Percentiles rank a stretch among this genome's conserved stretches.
Evolutionary conservation across 2,797 vertebrate species (phyloP).

Genomic region (Eulemur mongoz): DNA sequence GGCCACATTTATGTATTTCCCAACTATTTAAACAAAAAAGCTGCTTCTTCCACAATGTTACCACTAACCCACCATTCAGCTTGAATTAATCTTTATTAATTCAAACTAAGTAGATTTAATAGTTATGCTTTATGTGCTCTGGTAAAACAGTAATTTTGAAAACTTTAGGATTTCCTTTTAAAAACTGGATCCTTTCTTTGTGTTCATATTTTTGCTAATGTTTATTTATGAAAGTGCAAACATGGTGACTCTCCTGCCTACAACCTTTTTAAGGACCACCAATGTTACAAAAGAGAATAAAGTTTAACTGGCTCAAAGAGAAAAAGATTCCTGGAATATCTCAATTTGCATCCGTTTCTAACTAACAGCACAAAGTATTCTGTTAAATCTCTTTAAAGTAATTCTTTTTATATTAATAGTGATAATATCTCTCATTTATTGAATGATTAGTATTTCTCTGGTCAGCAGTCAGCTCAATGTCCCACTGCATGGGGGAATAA

Average conservation of each 20-base stretch:
- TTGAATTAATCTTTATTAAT: slow-evolving; percentile 39
- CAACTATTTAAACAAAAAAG: slow-evolving; percentile 30
- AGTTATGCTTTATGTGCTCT: neutral
- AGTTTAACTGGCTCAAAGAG: slow-evolving; percentile 11
- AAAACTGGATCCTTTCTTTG: neutral
- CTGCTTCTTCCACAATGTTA: neutral
- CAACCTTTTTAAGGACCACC: neutral
- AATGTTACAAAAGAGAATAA: neutral
- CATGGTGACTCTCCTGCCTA: neutral
- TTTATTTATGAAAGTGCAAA: slow-evolving; percentile 26
- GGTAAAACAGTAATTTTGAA: slow-evolving; percentile 17
- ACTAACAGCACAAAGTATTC: neutral
- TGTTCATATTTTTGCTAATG: slow-evolving; percentile 3
- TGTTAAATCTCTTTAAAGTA: neutral
- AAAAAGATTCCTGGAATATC: neutral
- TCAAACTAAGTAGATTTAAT: neutral
- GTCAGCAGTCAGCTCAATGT: neutral
- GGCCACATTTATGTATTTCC: neutral
- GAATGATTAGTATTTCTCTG: neutral
- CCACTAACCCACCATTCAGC: neutral
- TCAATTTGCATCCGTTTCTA: slow-evolving; percentile 10
- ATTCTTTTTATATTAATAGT: neutral
- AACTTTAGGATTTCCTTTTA: slow-evolving; percentile 24
- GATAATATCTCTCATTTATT: neutral
- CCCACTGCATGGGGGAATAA: neutral